Conservation (phyloP, 2,113 vertebrate genomes). For the Actinemys pallida region DNA sequence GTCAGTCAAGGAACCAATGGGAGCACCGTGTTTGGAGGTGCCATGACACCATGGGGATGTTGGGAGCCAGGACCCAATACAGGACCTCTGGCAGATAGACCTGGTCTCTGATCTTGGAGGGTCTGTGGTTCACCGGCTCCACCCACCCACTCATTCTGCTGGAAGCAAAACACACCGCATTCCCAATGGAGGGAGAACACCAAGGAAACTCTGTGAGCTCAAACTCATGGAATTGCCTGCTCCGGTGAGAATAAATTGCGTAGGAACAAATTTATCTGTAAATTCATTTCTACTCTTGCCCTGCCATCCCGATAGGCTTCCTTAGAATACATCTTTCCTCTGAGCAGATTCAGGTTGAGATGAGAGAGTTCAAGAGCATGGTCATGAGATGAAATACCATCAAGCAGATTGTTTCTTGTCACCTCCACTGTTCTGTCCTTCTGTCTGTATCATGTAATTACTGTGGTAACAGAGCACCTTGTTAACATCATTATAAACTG, state of each 20-base stretch:
- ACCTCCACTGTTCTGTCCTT: background rate
- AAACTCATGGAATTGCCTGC: background rate
- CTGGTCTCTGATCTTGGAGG: background rate
- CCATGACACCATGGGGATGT: background rate
- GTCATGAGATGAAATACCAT: background rate
- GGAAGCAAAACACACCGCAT: background rate
- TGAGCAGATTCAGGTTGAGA: background rate
- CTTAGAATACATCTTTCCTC: background rate
- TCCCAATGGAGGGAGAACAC: background rate
- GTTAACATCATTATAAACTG: background rate
- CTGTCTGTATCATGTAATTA: background rate
- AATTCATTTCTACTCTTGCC: background rate
- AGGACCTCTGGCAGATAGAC: background rate
- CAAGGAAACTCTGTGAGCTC: background rate
- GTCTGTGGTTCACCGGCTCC: background rate
- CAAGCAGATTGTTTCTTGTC: background rate
- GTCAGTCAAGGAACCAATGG: background rate
- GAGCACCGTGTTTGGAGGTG: background rate
- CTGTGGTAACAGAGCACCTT: background rate
- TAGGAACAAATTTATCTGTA: background rate
- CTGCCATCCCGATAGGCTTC: background rate
- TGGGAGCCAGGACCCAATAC: background rate
- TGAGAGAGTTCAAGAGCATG: background rate
- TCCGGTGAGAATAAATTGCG: background rate
- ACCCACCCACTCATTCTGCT: background rate